Evolutionary conservation across 2,888 invertebrate genomes (phyloP), one percentile per base, ranked within the genome.

Genomic region (Autographa pulchrina): DNA sequence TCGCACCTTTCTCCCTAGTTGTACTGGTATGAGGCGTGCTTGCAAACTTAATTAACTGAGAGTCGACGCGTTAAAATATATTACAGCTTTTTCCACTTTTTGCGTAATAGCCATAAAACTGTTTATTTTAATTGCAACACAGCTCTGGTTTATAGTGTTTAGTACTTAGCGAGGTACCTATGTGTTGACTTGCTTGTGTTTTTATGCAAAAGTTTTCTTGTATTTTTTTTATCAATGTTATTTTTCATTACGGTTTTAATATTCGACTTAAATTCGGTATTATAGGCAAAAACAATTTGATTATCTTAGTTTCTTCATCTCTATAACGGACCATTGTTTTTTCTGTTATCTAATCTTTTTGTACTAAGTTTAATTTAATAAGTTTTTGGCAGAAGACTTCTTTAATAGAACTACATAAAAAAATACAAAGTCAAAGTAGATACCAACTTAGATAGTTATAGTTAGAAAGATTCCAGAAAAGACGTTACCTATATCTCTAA

Each of bases 61-160:
- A 43, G 59, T 13, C 54, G 54, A 54, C 60, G 71, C 67, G 69
- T 62, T 71, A 72, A 78, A 71, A 69, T 70, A 69, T 77, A 74
- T 69, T 70, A 72, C 25, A 31, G 8, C 3, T 59, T 68, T 62
- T 78, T 64, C 32, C 32, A 56, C 67, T 69, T 74, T 74, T 75
- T 78, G 63, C 43, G 14, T 66, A 61, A 70, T 65, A 65, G 52
- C 66, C 58, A 67, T 75, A 78, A 74, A 76, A 69, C 68, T 76
- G 68, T 70, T 75, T 78, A 72, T 78, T 76, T 75, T 80, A 70
- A 78, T 79, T 77, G 69, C 68, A 14, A 65, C 63, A 65, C 54
- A 70, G 54, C 72, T 61, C 70, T 69, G 54, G 68, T 62, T 65
- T 65, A 72, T 61, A 64, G 60, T 75, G 65, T 66, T 72, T 72